phyloP scores from a whole-genome alignment of 2,888 invertebrate species.

The Diaphora mendica region DNA sequence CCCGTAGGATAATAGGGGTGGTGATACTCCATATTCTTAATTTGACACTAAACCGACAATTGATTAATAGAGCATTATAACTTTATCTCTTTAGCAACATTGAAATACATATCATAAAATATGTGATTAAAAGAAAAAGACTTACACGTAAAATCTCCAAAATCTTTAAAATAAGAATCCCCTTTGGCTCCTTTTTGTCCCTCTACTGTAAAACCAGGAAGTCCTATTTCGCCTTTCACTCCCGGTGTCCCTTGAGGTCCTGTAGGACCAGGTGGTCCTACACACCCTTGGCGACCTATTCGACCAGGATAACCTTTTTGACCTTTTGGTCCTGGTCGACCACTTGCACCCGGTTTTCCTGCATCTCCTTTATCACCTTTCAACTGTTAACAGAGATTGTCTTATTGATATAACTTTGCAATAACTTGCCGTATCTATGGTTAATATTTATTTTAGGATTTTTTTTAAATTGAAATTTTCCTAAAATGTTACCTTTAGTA shows the following conservation, averaged over 20 bases:
- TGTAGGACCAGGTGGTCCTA: slow-evolving; percentile 57
- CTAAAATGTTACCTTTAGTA: slow-evolving; percentile 57
- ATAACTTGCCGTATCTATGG: neutral
- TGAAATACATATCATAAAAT: neutral
- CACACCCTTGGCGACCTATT: slow-evolving; percentile 47
- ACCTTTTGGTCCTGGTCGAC: slow-evolving; percentile 55
- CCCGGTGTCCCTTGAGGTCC: slow-evolving; percentile 63
- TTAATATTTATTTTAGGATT: neutral
- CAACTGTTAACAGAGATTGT: slow-evolving; percentile 51
- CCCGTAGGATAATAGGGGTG: too few relatives aligned
- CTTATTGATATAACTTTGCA: neutral
- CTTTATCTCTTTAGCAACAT: too few relatives aligned
- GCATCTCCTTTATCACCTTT: slow-evolving; percentile 69
- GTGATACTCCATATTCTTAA: too few relatives aligned
- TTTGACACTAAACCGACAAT: too few relatives aligned
- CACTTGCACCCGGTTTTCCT: slow-evolving; percentile 61
- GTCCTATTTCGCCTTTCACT: slow-evolving; percentile 64
- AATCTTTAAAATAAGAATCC: slow-evolving; percentile 20
- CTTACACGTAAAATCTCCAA: slow-evolving; percentile 15
- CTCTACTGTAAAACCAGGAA: slow-evolving; percentile 64
- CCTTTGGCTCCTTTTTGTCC: slow-evolving; percentile 74
- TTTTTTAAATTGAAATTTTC: too few relatives aligned
- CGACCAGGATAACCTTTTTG: slow-evolving; percentile 46
- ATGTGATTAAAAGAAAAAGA: neutral
- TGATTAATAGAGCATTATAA: too few relatives aligned